A percentile compares a stretch with the other conserved stretches of the same genome.
Conservation (phyloP, 2,797 vertebrate species). For the Hippopotamyrus pictus region DNA sequence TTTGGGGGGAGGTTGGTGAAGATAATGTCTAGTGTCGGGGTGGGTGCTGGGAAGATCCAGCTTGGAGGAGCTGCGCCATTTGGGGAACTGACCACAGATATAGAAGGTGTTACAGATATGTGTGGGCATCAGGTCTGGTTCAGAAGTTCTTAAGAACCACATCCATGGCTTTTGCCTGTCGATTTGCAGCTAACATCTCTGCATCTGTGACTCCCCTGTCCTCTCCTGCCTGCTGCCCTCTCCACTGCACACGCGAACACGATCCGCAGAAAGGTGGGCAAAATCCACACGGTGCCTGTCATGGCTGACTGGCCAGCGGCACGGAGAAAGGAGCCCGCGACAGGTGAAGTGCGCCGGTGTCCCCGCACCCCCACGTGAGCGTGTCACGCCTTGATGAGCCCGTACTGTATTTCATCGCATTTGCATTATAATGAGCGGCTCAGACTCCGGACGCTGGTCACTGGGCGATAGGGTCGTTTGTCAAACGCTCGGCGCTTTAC, state of each 20-base stretch:
- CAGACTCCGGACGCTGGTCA: slow-evolving; percentile 41
- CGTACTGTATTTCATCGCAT: slow-evolving; percentile 30
- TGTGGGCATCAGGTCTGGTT: not conserved
- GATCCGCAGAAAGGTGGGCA: not conserved
- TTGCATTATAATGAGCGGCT: slow-evolving; percentile 19
- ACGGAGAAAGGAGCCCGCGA: not conserved
- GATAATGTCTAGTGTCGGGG: not conserved
- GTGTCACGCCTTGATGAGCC: slow-evolving; percentile 23
- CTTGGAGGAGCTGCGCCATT: not conserved
- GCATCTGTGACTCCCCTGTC: not conserved
- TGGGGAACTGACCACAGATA: not conserved
- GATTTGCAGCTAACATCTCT: not conserved
- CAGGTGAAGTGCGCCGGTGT: slow-evolving; percentile 30
- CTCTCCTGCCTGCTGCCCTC: not conserved
- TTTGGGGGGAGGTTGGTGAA: not conserved
- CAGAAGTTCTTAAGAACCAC: not conserved
- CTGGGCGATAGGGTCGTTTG: slow-evolving; percentile 41
- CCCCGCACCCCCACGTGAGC: slow-evolving; percentile 20
- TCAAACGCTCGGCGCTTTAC: not conserved
- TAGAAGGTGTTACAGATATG: not conserved
- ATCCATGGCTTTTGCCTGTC: not conserved
- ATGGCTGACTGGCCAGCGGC: not conserved
- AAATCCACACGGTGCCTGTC: not conserved
- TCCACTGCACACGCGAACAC: not conserved
- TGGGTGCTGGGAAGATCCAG: not conserved